Evolutionary conservation across 2,888 invertebrate species (phyloP).

Genomic region (Xiphydria camelus): DNA sequence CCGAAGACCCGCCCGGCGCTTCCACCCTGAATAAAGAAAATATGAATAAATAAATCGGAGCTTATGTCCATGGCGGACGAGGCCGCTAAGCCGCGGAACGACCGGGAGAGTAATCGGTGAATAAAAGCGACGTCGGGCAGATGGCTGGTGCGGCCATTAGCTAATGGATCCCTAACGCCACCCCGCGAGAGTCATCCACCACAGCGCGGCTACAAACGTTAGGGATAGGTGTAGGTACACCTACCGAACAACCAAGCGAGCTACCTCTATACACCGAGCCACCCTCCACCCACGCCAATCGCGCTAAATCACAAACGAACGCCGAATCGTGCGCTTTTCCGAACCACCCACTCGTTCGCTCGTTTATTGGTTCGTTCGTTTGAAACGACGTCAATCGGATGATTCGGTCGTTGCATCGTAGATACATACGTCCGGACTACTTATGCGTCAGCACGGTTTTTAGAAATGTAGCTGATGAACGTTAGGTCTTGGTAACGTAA

Average conservation of each 20-base stretch:
- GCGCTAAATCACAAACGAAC: constrained; percentile 21
- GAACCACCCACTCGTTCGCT: background rate
- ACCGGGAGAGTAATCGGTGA: constrained; percentile 26
- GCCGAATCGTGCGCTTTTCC: background rate
- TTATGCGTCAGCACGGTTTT: too few species aligned
- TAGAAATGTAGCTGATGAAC: too few species aligned
- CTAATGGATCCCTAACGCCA: constrained; percentile 53
- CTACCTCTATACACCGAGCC: constrained; percentile 4
- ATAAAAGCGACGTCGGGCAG: constrained; percentile 50
- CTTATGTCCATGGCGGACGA: constrained; percentile 6
- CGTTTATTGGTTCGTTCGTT: background rate
- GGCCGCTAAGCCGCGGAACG: constrained; percentile 26
- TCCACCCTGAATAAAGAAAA: too few species aligned
- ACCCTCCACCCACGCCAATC: constrained; percentile 13
- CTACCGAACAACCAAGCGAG: background rate
- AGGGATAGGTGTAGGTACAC: background rate
- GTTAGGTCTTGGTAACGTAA: too few species aligned
- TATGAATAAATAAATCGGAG: constrained; percentile 37
- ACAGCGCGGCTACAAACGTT: constrained; percentile 8
- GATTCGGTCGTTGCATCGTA: too few species aligned
- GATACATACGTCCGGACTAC: too few species aligned
- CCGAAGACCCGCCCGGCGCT: background rate
- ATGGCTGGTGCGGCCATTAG: constrained; percentile 53
- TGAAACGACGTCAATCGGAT: constrained; percentile 10
- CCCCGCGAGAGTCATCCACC: constrained; percentile 36